Evolutionary conservation across 2,113 vertebrate genomes (phyloP).

Genomic region (Pantherophis guttatus): DNA sequence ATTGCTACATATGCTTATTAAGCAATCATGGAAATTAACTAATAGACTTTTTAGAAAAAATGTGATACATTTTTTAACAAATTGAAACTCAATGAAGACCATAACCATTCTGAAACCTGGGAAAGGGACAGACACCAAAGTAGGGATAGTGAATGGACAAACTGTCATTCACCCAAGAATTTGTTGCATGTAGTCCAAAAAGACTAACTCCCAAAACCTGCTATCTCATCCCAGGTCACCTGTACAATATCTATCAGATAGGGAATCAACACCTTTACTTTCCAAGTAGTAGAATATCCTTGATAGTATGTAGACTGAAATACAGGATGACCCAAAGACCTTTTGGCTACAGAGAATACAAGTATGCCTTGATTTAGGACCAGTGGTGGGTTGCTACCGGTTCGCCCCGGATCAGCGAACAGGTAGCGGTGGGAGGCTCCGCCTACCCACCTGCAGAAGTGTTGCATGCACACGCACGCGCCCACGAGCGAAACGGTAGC

Average conservation of each 20-base stretch:
- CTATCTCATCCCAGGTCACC: background rate
- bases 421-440: too few species aligned
- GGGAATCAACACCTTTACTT: background rate
- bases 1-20: background rate
- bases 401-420: too few species aligned
- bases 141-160: background rate
- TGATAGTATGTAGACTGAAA: background rate
- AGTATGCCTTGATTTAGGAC: background rate
- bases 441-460: too few species aligned
- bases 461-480: rapidly evolving
- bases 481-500: too few species aligned
- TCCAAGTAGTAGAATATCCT: background rate
- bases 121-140: background rate
- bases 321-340: background rate
- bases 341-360: background rate
- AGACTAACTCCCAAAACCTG: background rate
- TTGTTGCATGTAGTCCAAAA: background rate
- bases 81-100: background rate
- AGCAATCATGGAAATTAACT: background rate
- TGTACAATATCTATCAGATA: background rate
- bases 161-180: background rate
- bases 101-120: background rate
- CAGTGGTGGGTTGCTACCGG: too few species aligned
- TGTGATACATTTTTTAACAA: background rate
- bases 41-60: background rate